Evolutionary conservation across 2,113 vertebrate species (phyloP).

Genomic region (Aptenodytes forsteri): DNA sequence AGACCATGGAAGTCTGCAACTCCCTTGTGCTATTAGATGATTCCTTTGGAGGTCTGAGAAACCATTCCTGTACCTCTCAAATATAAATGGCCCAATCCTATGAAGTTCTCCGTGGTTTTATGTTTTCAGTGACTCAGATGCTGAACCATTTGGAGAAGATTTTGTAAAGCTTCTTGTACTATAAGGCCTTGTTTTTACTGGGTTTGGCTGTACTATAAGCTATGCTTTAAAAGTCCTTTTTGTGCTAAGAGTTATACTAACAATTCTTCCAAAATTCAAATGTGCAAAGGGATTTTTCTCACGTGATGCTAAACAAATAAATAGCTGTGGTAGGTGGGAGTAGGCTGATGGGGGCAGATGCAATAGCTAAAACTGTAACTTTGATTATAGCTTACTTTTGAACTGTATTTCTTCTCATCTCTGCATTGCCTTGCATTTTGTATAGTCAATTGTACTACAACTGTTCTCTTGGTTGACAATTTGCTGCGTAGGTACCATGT

Average conservation of each 20-base stretch:
- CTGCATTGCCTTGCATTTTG: not conserved
- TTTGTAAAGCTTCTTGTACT: not conserved
- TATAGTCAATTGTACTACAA: not conserved
- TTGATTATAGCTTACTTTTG: not conserved
- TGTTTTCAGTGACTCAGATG: not conserved
- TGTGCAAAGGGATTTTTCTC: not conserved
- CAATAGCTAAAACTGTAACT: not conserved
- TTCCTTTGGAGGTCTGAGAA: not conserved
- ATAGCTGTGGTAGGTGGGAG: not conserved
- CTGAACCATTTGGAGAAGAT: not conserved
- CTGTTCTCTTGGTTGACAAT: not conserved
- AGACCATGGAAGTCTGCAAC: not conserved
- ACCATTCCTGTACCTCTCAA: not conserved
- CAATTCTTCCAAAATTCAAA: not conserved
- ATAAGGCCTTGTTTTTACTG: not conserved
- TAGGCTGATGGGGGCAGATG: not conserved
- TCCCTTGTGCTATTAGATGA: not conserved
- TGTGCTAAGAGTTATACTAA: not conserved
- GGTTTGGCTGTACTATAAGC: not conserved
- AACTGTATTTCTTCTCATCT: not conserved
- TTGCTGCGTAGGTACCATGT: not conserved
- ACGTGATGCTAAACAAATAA: not conserved
- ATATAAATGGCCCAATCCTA: not conserved
- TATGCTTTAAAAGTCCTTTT: not conserved
- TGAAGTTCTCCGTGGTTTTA: not conserved